Conservation (phyloP, 2,113 vertebrate genomes). For the Platysteira castanea region DNA sequence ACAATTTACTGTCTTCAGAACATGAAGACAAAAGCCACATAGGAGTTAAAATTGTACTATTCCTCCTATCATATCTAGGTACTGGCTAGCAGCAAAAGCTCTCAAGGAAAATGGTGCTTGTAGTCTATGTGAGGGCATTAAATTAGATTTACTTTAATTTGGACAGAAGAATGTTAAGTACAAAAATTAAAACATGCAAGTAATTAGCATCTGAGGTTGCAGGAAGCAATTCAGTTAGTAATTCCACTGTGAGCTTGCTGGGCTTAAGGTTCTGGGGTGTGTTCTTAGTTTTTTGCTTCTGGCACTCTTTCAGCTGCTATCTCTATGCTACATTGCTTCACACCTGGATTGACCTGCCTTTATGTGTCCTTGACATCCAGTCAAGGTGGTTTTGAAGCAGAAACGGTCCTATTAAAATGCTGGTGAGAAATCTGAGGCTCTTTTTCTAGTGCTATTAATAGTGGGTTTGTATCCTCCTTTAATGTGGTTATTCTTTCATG, state of each 20-base stretch:
- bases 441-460: not conserved
- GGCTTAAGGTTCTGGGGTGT: not conserved
- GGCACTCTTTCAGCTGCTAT: not conserved
- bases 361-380: not conserved
- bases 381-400: not conserved
- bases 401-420: not conserved
- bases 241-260: not conserved
- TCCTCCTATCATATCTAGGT: not conserved
- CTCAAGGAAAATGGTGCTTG: not conserved
- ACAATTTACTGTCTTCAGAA: not conserved
- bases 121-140: not conserved
- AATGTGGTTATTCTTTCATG: not conserved
- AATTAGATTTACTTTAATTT: not conserved
- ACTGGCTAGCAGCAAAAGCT: not conserved
- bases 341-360: constrained; percentile 8
- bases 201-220: not conserved
- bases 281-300: not conserved
- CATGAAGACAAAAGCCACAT: not conserved
- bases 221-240: not conserved
- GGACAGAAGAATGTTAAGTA: not conserved
- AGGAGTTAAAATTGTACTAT: not conserved
- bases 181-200: not conserved
- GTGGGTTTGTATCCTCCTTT: not conserved
- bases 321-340: not conserved
- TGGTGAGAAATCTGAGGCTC: not conserved